Conservation (phyloP, 2,113 vertebrate genomes). For the Ploceus nigricollis region DNA sequence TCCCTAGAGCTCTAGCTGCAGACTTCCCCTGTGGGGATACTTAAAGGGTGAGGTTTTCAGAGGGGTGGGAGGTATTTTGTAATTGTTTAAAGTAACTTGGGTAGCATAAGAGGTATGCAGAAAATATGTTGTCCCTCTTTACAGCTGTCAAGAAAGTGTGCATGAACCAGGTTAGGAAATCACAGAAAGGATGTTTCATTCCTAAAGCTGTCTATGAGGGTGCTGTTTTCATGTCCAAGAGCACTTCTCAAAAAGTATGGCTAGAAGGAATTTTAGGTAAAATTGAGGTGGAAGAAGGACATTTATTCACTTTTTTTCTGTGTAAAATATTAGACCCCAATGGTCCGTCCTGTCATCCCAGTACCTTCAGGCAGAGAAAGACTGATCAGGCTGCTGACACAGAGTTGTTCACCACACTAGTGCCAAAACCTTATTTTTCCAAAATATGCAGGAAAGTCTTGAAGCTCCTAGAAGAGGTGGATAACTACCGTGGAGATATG, state of each 20-base stretch:
- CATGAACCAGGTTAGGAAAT: background rate
- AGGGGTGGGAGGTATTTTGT: background rate
- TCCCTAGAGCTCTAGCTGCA: background rate
- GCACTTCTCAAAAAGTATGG: background rate
- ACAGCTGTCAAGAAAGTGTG: background rate
- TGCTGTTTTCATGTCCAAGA: background rate
- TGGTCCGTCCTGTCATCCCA: background rate
- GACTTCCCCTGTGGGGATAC: background rate
- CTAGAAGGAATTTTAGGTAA: background rate
- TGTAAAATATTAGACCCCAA: background rate
- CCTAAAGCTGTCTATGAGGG: background rate
- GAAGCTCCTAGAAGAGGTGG: background rate
- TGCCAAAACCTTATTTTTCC: background rate
- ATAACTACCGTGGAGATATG: background rate
- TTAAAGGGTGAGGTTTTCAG: background rate
- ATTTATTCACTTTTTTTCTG: background rate
- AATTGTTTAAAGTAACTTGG: background rate
- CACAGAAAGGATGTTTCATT: background rate
- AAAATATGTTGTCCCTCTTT: background rate
- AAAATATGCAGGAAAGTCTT: background rate
- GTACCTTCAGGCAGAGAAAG: background rate
- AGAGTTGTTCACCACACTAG: background rate
- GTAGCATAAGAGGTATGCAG: background rate
- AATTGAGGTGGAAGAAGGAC: background rate
- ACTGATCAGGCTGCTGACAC: background rate